Percentiles rank a stretch among this genome's conserved stretches.
phyloP scores from a whole-genome alignment of 2,113 vertebrate species.

The Neolamprologus ventralis region DNA sequence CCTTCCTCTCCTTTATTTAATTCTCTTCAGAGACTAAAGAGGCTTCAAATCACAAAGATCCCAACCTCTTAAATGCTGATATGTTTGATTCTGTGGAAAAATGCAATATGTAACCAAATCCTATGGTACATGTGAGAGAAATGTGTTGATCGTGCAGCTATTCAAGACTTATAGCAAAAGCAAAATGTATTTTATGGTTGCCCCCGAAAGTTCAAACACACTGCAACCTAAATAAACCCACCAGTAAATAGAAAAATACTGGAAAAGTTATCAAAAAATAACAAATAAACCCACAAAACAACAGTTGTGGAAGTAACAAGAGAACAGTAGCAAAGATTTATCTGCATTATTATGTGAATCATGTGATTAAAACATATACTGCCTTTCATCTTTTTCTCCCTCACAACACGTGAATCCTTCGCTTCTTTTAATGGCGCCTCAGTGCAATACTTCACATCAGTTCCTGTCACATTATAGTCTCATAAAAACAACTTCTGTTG shows the following conservation, averaged over 20 bases:
- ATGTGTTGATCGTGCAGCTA: background rate
- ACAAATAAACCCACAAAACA: background rate
- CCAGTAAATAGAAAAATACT: background rate
- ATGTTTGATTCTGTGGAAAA: background rate
- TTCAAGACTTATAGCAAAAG: background rate
- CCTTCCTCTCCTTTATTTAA: background rate
- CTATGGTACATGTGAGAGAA: background rate
- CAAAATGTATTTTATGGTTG: background rate
- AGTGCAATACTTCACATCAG: background rate
- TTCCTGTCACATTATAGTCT: background rate
- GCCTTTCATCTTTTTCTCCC: background rate
- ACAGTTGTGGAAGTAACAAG: background rate
- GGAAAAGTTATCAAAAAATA: background rate
- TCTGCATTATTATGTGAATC: background rate
- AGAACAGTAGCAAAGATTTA: background rate
- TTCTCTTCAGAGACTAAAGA: accelerated
- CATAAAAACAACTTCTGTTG: background rate
- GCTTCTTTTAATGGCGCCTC: background rate
- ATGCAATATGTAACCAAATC: background rate
- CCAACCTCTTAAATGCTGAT: background rate
- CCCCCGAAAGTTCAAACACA: background rate
- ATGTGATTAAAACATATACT: background rate
- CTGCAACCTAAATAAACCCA: background rate
- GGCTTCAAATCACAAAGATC: background rate
- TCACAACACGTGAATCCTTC: background rate